Conservation (phyloP, 1,140 invertebrate genomes). For the Bradynema listronoti region DNA sequence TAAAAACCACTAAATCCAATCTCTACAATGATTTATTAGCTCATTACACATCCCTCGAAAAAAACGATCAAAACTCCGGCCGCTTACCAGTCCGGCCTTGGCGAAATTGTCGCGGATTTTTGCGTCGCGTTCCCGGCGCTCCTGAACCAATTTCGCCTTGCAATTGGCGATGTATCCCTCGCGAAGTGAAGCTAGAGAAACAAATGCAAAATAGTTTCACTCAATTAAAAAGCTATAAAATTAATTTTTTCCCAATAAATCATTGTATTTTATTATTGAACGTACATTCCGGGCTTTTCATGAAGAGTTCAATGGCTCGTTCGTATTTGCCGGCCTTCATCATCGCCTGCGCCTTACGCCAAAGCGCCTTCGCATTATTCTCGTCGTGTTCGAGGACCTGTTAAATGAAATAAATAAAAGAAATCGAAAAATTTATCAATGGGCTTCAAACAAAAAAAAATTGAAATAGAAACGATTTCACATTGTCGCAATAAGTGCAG, state of each 20-base stretch:
- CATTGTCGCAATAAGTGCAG: slow-evolving; percentile 26
- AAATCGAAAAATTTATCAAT: slow-evolving; percentile 1
- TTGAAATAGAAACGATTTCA: too few species aligned
- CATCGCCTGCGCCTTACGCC: slow-evolving; percentile 23
- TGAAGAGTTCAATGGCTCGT: slow-evolving; percentile 19
- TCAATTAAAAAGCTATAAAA: neutral
- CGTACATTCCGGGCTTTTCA: too few species aligned
- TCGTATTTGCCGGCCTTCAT: slow-evolving; percentile 29
- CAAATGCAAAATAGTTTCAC: slow-evolving; percentile 4
- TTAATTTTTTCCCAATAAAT: slow-evolving; percentile 7
- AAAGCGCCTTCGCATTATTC: slow-evolving; percentile 34
- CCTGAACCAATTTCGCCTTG: slow-evolving; percentile 18
- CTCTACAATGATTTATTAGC: too few species aligned
- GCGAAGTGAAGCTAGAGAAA: slow-evolving; percentile 18
- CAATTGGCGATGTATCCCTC: slow-evolving; percentile 24
- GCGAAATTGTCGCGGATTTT: slow-evolving; percentile 34
- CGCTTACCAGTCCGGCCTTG: too few species aligned
- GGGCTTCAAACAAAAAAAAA: neutral
- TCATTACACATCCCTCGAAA: too few species aligned
- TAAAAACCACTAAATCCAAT: too few species aligned
- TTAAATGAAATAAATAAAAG: slow-evolving; percentile 9
- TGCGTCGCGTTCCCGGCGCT: slow-evolving; percentile 16
- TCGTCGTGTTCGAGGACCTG: slow-evolving; percentile 22
- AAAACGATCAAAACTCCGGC: too few species aligned
- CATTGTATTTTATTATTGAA: slow-evolving; percentile 21